These are phyloP conservation scores for Phasia obesa DNA, from an alignment of 2,888 invertebrate species.

Conservation along the genomic window DNA sequence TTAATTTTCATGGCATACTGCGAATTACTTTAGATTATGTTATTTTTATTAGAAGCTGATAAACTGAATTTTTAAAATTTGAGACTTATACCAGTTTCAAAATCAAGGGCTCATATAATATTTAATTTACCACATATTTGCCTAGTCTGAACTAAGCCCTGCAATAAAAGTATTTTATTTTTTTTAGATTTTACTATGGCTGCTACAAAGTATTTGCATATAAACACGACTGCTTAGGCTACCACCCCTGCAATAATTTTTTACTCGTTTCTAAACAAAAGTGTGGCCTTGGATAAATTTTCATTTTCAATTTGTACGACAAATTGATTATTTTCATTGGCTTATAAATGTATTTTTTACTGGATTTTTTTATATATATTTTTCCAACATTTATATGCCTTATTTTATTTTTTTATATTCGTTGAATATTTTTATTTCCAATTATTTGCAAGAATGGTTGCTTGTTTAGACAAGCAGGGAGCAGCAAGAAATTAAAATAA, in stretches of 20 bases:
- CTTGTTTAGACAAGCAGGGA: background rate
- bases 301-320: conserved; percentile 70
- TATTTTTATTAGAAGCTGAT: no score
- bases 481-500: conserved; percentile 19
- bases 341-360: conserved; percentile 33
- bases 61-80: no score
- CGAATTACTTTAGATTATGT: no score
- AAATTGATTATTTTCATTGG: conserved; percentile 70
- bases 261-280: conserved; percentile 33
- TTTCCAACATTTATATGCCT: conserved; percentile 20
- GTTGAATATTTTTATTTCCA: conserved; percentile 46
- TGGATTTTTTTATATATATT: conserved; percentile 1
- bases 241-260: background rate
- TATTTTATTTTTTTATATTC: conserved; percentile 13
- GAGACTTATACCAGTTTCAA: no score
- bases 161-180: background rate
- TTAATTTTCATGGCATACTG: no score
- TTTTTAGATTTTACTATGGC: background rate
- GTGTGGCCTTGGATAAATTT: conserved; percentile 57
- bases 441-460: conserved; percentile 64
- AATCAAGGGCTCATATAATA: no score
- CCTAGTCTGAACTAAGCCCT: no score
- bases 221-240: background rate
- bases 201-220: conserved; percentile 4
- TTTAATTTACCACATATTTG: no score